Evolutionary conservation across 2,113 vertebrate species (phyloP), one percentile per base, ranked within the genome.

Genomic region (Thryonomys swinderianus): DNA sequence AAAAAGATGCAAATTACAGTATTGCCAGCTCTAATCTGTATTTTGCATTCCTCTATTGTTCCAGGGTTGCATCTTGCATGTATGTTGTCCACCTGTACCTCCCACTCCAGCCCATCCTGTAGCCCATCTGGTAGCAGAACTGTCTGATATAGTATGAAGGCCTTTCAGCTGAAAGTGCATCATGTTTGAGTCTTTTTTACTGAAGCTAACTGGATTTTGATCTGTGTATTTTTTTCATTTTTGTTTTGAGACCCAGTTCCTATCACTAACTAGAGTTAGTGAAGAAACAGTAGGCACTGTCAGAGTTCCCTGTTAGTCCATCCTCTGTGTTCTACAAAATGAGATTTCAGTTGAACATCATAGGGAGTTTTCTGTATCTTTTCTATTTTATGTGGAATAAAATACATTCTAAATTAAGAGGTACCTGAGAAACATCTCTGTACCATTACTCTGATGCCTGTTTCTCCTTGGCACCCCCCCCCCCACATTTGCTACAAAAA

Each of bases 381-480:
- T 86, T 85, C 83, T 18, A 90, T 71, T 94, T 83, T 3, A 16
- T 55, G 14, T 89, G 76, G 61, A 93, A 78, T 37, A 55, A 86
- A 51, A 57, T 14, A 90, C n/a, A 37, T 64, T 66, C 7, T 37
- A 51, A 78, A 66, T 71, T 69, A 74, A 80, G 42, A 91, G 71
- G 45, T 67, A 25, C 0, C 64, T 81, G 37, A 78, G 78, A 93
- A n/a, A 55, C 45, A 30, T 76, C 8, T 82, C 53, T 84, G 40
- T 59, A 21, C 30, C 8, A 16, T 74, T 85, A 69, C 23, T 51
- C 64, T 13, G 64, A 30, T 66, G 13, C 5, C 42, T 30, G 23
- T 74, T 95, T 95, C 69, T 92, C 59, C 83, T 62, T 74, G 13
- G 32, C 6, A 10, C 34, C 30, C 64, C 45, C 13, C 45, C 25